Evolutionary conservation across 2,113 vertebrate genomes (phyloP).

Genomic region (Crocuta crocuta): DNA sequence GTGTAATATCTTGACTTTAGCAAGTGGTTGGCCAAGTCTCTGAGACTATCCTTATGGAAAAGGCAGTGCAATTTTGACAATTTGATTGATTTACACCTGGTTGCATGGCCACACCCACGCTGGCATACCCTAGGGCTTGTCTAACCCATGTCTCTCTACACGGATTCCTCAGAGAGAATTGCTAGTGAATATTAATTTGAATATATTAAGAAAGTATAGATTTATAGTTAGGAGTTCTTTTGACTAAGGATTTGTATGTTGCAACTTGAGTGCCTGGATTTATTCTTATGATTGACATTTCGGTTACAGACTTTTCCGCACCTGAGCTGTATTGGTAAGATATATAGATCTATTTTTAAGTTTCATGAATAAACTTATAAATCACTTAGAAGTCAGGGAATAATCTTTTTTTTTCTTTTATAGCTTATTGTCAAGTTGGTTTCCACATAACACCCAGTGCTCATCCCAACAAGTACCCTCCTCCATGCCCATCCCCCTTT

Average conservation of each 20-base stretch:
- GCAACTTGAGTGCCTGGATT: not conserved
- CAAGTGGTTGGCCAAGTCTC: conserved; percentile 8
- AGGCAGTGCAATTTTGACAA: not conserved
- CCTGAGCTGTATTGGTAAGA: not conserved
- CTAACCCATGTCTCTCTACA: not conserved
- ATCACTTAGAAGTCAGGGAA: conserved; percentile 9
- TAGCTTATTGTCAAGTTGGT: too few relatives aligned
- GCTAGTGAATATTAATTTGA: not conserved
- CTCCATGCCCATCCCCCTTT: too few relatives aligned
- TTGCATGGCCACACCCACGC: not conserved
- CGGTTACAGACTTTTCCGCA: not conserved
- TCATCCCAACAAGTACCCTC: too few relatives aligned
- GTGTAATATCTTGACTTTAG: conserved; percentile 45
- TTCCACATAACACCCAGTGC: too few relatives aligned
- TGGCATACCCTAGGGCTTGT: not conserved
- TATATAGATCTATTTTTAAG: not conserved
- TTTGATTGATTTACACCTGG: conserved; percentile 1
- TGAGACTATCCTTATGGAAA: not conserved
- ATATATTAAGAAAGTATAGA: not conserved
- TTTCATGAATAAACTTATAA: not conserved
- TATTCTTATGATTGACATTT: conserved; percentile 36
- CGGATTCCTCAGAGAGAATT: not conserved
- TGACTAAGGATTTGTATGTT: not conserved
- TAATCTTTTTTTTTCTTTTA: too few relatives aligned
- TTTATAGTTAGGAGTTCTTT: conserved; percentile 21